These are phyloP conservation scores for Stratiolaelaps scimitus DNA, from an alignment of 1,140 invertebrate species.

Conservation along the genomic window DNA sequence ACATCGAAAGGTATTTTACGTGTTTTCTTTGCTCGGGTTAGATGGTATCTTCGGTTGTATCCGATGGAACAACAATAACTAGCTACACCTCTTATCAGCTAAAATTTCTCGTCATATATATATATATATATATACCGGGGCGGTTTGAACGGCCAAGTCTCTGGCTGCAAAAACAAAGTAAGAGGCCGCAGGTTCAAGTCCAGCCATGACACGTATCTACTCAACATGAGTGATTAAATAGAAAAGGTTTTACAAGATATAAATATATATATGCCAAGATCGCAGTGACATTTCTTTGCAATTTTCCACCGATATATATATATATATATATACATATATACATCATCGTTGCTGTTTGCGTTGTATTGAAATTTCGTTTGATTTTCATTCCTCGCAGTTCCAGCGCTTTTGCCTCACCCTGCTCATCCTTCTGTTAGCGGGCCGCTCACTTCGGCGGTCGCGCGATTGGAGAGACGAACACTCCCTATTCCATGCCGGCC, in stretches of 20 bases:
- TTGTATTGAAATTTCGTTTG: slow-evolving; percentile 8
- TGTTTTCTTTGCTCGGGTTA: slow-evolving; percentile 34
- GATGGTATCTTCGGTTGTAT: slow-evolving; percentile 26
- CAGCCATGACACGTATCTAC: background rate
- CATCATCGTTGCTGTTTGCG: too few species aligned
- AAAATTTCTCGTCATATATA: too few species aligned
- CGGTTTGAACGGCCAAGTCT: too few species aligned
- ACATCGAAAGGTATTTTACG: slow-evolving; percentile 30
- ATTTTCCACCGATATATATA: too few species aligned
- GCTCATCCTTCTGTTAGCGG: slow-evolving; percentile 44
- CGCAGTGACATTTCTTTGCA: background rate
- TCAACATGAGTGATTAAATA: slow-evolving; percentile 24
- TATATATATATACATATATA: slow-evolving; percentile 23
- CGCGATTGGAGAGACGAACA: slow-evolving; percentile 64
- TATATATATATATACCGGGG: too few species aligned
- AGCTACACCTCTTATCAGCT: background rate
- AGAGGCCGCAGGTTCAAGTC: too few species aligned
- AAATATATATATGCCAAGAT: slow-evolving; percentile 17
- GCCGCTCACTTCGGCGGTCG: slow-evolving; percentile 51
- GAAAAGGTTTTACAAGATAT: slow-evolving; percentile 22
- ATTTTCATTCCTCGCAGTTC: slow-evolving; percentile 34
- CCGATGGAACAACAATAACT: background rate
- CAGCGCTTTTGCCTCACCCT: slow-evolving; percentile 35
- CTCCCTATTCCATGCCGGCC: slow-evolving; percentile 55
- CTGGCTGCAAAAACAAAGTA: too few species aligned